Base-by-base conservation (phyloP, 1,140 invertebrate genomes). In the Lucilia cuprina region DNA sequence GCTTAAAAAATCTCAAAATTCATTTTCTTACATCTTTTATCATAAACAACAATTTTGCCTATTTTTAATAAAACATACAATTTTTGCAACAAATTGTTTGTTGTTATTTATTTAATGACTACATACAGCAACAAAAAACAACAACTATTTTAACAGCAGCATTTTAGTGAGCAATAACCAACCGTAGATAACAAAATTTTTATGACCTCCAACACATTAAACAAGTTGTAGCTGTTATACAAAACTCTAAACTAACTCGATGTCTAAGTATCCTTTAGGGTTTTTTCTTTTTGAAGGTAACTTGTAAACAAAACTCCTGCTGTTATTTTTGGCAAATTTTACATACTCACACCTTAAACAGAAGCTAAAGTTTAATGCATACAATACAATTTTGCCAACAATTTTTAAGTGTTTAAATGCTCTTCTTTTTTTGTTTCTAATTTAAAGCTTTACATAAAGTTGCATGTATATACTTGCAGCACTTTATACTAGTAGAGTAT, bases 281-380 rank as follows among this genome's bases (percentile, higher is more conserved):
- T 25, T 25, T 2, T 19, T 21, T 21, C 19, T 21, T 41, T 41
- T 41, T 10, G 41, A 2, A 41, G 19, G 65, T 19, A 70, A 70
- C 19, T n/a, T 70, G 65, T 70, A 70, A 70, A 70, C 21, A 21
- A 70, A 70, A 70, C 65, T 70, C 21, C n/a, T 70, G 65, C 65
- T 70, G 65, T 25, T 70, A 70, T 21, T 70, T 60, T 70, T 70
- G 65, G 65, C 65, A 70, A 70, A 70, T 70, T 70, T 70, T 4
- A 70, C 19, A 70, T 21, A 19, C 65, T 70, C 19, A 21, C 65
- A 70, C 65, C 21, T 21, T 2, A 70, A 60, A 7, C n/a, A 70
- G 65, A 21, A 21, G 65, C 65, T 70, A 70, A 25, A 21, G 21
- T 5, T 70, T 70, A 70, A 30, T 30, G 25, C n/a, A 5, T 21